A percentile compares a stretch with the other conserved stretches of the same genome.
These are phyloP conservation scores for Chionodraco myersi DNA, from an alignment of 2,113 vertebrate genomes.

Conservation along the genomic window DNA sequence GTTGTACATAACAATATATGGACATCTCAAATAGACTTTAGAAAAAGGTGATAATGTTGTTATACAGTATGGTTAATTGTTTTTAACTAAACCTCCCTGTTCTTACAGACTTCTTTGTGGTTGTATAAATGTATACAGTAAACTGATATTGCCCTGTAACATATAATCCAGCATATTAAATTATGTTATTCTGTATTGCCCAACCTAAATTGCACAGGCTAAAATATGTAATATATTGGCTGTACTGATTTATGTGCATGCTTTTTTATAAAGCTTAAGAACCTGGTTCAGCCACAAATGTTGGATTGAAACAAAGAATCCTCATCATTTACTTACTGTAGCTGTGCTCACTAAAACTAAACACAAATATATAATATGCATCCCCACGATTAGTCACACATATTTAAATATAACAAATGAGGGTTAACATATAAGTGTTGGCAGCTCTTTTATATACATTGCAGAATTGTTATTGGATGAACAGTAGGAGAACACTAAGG, in stretches of 20 bases:
- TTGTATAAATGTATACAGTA: no score
- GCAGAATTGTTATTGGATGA: constrained; percentile 10
- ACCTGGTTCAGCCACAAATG: neutral
- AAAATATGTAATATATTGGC: neutral
- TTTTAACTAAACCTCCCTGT: no score
- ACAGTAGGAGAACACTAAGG: constrained; percentile 8
- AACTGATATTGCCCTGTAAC: no score
- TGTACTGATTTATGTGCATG: neutral
- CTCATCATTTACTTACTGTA: neutral
- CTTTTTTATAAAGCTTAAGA: neutral
- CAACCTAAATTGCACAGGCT: neutral
- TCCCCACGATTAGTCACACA: neutral
- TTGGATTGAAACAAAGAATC: no score
- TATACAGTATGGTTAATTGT: no score
- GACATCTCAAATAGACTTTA: no score
- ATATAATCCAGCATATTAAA: neutral
- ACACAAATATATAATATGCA: neutral
- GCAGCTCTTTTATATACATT: constrained; percentile 4
- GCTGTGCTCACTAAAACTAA: neutral
- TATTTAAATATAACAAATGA: constrained; percentile 3
- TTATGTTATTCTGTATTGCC: neutral
- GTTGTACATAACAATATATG: neutral
- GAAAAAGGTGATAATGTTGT: no score
- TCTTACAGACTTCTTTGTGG: no score
- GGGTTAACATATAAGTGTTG: neutral